Percentiles rank a stretch among this genome's conserved stretches.
These are phyloP conservation scores for Tipula unca DNA, from an alignment of 2,888 invertebrate species.

Conservation along the genomic window DNA sequence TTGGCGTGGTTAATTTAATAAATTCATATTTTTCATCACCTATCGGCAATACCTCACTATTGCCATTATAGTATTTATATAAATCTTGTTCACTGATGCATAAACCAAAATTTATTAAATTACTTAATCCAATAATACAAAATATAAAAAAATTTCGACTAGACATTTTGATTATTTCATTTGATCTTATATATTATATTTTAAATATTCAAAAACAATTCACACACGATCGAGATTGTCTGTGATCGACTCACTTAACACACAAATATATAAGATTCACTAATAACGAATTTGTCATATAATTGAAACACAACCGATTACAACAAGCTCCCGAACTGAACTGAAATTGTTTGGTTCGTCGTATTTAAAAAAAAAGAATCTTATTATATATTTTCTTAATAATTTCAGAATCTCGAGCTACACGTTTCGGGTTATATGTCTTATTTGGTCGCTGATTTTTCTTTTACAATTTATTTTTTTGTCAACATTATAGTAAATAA, in stretches of 20 bases:
- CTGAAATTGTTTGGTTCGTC: neutral
- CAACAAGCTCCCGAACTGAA: neutral
- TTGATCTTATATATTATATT: neutral
- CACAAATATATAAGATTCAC: neutral
- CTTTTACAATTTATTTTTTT: neutral
- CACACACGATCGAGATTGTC: neutral
- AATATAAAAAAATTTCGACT: neutral
- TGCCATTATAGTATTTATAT: conserved; percentile 24
- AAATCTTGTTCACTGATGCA: conserved; percentile 21
- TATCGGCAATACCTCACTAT: conserved; percentile 28
- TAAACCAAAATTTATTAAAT: neutral
- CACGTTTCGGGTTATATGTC: neutral
- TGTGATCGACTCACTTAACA: neutral
- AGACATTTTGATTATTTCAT: neutral
- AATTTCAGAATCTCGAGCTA: neutral
- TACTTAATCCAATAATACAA: neutral
- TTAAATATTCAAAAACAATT: neutral
- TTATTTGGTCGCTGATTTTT: neutral
- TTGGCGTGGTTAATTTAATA: conserved; percentile 45
- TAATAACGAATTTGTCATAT: neutral
- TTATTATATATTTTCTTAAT: neutral
- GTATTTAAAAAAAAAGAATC: neutral
- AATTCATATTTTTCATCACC: conserved; percentile 37
- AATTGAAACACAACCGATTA: neutral
- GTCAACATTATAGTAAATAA: neutral